A percentile compares a stretch with the other conserved stretches of the same genome.
Conservation (phyloP, 2,797 vertebrate genomes). For the Sebastes steindachneri region DNA sequence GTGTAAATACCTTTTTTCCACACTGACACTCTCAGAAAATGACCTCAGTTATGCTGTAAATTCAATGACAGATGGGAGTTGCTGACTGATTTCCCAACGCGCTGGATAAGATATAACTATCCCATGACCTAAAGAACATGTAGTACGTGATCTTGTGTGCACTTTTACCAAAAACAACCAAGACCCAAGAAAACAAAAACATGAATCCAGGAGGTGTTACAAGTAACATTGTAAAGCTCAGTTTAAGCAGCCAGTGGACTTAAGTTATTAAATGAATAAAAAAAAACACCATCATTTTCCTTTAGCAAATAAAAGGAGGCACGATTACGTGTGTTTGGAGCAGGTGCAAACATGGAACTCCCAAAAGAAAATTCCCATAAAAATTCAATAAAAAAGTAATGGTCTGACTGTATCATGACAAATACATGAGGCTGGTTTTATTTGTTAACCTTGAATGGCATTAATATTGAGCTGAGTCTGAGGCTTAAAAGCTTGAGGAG, state of each 20-base stretch:
- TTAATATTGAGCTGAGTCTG: neutral
- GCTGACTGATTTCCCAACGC: constrained; percentile 26
- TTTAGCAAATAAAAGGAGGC: neutral
- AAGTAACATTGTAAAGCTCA: neutral
- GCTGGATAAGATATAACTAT: neutral
- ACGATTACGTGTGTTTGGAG: neutral
- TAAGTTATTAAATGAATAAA: neutral
- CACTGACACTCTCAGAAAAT: neutral
- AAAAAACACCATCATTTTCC: neutral
- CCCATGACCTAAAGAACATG: neutral
- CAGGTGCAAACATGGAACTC: constrained; percentile 17
- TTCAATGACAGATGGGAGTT: neutral
- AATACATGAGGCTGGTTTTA: constrained; percentile 5
- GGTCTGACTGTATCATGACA: neutral
- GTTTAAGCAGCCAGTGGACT: neutral
- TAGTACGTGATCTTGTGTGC: neutral
- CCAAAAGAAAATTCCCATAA: constrained; percentile 12
- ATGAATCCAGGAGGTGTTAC: neutral
- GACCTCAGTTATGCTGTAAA: neutral
- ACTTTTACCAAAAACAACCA: neutral
- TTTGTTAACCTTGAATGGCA: neutral
- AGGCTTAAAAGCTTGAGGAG: neutral
- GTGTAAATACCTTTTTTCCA: neutral
- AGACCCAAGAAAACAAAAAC: neutral
- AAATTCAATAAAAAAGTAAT: constrained; percentile 24